Base-by-base conservation (phyloP, 2,797 vertebrate genomes). In the Miichthys miiuy region DNA sequence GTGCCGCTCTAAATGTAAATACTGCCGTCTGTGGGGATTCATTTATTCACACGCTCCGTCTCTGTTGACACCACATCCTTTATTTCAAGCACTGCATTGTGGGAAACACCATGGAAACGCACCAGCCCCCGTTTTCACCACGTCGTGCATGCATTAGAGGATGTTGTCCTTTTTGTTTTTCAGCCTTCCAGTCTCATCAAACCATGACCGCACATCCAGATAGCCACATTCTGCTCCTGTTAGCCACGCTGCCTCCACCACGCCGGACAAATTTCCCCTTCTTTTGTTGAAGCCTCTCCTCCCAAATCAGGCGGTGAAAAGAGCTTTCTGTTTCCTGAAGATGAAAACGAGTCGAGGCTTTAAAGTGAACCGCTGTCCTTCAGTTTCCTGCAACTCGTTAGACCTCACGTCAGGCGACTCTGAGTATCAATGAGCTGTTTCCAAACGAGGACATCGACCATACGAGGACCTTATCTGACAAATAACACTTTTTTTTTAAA, bases 231-330 rank as follows among this genome's bases (percentile, higher is more conserved):
- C 48, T 60, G 64, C 47, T 47, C 11, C 13, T 2, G 52, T 47
- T 44, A 3, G 27, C 57, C 58, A 23, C n/a, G 17, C 54, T 5
- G 54, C 57, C 25, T 42, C 55, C 34, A 1, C 47, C n/a, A 25
- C 77, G 38, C 6, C 14, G 17, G 9, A 58, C 46, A 70, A 54
- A n/a, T 60, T 80, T 61, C 58, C 57, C 46, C 9, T 51, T 27
- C 48, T 25, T 38, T n/a, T 62, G 27, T 60, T 60, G 23, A 34
- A 75, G 30, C 68, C 34, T 55, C 48, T 79, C 41, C 56, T 75
- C 63, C 71, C n/a, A 11, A 23, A 66, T 63, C 46, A 64, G 42
- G 58, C 64, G 16, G 75, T 56, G 79, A 77, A 72, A 78, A 42
- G 44, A 9, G 44, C 44, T 75, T 73, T 48, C 50, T 78, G 80